These are phyloP conservation scores for Corythornis madagascariensis DNA, from an alignment of 2,113 vertebrate genomes.

Conservation along the genomic window DNA sequence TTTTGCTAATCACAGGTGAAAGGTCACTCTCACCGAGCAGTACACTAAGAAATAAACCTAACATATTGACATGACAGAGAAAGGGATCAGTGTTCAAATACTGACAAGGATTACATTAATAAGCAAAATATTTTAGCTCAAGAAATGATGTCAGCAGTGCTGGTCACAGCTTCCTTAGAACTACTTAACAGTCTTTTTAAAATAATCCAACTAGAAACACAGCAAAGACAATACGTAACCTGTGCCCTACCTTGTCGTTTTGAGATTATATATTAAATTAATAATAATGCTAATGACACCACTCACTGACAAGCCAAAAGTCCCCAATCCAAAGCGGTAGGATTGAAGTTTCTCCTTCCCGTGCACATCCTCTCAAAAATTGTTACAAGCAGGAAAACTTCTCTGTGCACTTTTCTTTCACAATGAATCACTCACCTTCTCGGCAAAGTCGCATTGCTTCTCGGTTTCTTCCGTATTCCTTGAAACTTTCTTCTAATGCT, in stretches of 20 bases:
- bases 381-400: not conserved
- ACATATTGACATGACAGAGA: not conserved
- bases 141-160: not conserved
- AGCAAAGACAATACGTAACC: not conserved
- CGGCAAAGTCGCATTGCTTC: slow-evolving; percentile 98
- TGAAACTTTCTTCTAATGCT: slow-evolving; percentile 96
- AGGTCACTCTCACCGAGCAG: slow-evolving; percentile 19
- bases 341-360: not conserved
- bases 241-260: not conserved
- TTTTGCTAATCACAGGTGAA: slow-evolving; percentile 54
- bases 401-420: not conserved
- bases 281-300: not conserved
- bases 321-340: not conserved
- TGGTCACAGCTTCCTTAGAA: not conserved
- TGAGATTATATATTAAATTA: not conserved
- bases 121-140: not conserved
- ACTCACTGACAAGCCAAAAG: not conserved
- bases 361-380: not conserved
- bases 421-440: slow-evolving; percentile 88
- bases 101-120: not conserved
- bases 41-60: not conserved
- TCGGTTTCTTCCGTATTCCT: slow-evolving; percentile 95
- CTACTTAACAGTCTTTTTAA: not conserved
- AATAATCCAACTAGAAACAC: not conserved
- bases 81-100: not conserved